Base-by-base conservation (phyloP, 2,888 invertebrate species). In the Bimastos eiseni region DNA sequence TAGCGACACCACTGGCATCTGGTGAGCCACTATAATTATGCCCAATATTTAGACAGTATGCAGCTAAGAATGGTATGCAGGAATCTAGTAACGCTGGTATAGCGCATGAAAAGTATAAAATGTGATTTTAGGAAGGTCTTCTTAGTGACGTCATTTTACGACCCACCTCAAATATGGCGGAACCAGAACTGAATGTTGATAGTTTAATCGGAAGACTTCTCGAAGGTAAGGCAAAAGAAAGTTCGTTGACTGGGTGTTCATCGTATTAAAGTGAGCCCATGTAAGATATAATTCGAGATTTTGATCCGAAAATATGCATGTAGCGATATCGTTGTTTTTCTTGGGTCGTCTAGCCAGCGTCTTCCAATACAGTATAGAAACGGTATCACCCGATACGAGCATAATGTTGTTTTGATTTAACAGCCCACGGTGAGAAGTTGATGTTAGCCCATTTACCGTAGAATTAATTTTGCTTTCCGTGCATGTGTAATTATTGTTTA, bases 141-240 rank as follows among this genome's bases (percentile, higher is more conserved):
- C 70, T n/a, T 70, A 86, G 86, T 86, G 34, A 86, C 86, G 86
- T 86, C 86, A 86, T 86, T 37, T 36, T 34, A 36, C 21, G 24
- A 34, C 86, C 86, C 86, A 86, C 86, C 86, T 83, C 49, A 86
- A 83, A 91, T 6, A 93, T 93, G 93, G 92, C 92, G 91, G 93
- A 93, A 84, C 91, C 91, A 44, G 92, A 93, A 90, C 89, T 93
- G 44, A 93, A 92, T 92, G 91, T 93, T 91, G 93, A 93, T 88
- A 92, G 90, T 90, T 90, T 93, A 83, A 93, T 93, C 86, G 90
- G 91, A 33, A 49, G 93, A 83, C 92, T 93, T 89, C 91, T 93
- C 83, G 93, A 93, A 91, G 93, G 93, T 93, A 92, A 90, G 70
- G 11, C 70, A n/a, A 70, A 70, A 30, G 33, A 88, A 33, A 38